Percentiles rank a stretch among this genome's conserved stretches.
Conservation (phyloP, 2,113 vertebrate genomes). For the Trochalopteron elliotii region DNA sequence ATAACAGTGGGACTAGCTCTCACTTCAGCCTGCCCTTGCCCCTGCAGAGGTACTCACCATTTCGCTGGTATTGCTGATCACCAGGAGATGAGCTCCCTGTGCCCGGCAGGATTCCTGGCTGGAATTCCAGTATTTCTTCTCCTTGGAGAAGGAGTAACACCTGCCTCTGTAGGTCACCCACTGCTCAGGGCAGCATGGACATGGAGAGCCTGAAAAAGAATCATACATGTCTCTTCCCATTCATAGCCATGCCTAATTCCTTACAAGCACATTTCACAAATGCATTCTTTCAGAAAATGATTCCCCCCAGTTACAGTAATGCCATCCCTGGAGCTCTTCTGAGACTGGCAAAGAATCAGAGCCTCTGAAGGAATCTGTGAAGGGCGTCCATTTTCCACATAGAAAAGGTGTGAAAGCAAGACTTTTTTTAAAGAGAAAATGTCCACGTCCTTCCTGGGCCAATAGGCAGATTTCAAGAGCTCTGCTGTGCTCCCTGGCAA, state of each 20-base stretch:
- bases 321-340: not conserved
- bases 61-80: not conserved
- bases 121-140: constrained; percentile 22
- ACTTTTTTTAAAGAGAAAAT: not conserved
- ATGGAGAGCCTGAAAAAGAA: not conserved
- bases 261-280: not conserved
- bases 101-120: constrained; percentile 12
- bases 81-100: constrained; percentile 1
- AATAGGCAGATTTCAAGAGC: not conserved
- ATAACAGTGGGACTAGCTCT: not conserved
- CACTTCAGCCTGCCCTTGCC: not conserved
- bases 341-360: not conserved
- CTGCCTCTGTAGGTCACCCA: constrained; percentile 3
- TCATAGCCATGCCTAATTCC: not conserved
- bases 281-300: accelerated
- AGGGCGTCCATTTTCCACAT: not conserved
- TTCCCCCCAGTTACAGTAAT: not conserved
- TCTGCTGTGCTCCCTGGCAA: not conserved
- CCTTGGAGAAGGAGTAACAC: constrained; percentile 44
- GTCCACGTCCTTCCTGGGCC: not conserved
- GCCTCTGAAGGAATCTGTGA: not conserved
- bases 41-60: not conserved
- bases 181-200: constrained; percentile 11
- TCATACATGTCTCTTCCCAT: not conserved
- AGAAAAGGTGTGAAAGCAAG: not conserved